Percentiles rank a stretch among this genome's conserved stretches.
phyloP scores from a whole-genome alignment of 2,113 vertebrate genomes.

The Polypterus senegalus region DNA sequence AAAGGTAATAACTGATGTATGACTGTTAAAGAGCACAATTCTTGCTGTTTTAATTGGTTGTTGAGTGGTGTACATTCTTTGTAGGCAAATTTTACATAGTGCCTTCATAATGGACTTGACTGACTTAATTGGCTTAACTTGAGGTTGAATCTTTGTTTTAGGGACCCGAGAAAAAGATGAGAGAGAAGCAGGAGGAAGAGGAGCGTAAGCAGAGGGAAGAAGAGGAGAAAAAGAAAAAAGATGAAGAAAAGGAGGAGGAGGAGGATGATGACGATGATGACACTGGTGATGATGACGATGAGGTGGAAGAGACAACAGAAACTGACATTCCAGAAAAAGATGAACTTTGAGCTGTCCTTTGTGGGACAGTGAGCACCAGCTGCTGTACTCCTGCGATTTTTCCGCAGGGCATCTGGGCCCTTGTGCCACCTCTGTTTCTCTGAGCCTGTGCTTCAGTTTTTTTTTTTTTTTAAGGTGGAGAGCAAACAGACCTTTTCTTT shows the following conservation, averaged over 20 bases:
- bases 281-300: constrained; percentile 10
- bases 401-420: background rate
- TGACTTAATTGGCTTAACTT: no score
- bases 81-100: background rate
- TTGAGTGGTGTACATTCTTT: no score
- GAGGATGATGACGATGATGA: constrained; percentile 18
- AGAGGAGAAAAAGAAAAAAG: constrained; percentile 47
- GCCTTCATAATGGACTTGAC: no score
- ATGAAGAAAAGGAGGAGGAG: constrained; percentile 16
- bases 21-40: constrained; percentile 15
- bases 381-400: background rate
- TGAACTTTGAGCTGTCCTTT: constrained; percentile 30
- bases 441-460: background rate
- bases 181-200: constrained; percentile 43
- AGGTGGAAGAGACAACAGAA: constrained; percentile 25
- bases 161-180: constrained; percentile 53
- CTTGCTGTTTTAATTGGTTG: background rate
- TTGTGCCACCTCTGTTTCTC: background rate
- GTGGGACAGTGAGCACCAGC: constrained; percentile 14
- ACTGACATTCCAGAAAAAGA: constrained; percentile 33
- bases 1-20: constrained; percentile 35
- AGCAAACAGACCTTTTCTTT: background rate
- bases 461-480: background rate
- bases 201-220: constrained; percentile 48
- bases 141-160: constrained; percentile 5